Conservation (phyloP, 2,113 vertebrate species). For the Chlorodrepanis virens region DNA sequence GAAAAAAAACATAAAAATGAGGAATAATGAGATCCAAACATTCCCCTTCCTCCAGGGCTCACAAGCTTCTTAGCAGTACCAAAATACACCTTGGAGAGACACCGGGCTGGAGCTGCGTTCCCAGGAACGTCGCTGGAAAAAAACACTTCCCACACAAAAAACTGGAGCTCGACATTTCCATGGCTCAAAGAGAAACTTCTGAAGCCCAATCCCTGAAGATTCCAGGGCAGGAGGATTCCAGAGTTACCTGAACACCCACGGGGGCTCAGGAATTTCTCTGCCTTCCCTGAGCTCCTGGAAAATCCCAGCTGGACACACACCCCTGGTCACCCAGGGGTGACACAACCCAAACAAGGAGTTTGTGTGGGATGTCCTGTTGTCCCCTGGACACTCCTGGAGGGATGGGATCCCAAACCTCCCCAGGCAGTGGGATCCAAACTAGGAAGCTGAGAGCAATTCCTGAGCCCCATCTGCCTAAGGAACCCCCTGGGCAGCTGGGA, state of each 20-base stretch:
- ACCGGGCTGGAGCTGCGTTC: background rate
- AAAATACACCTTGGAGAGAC: background rate
- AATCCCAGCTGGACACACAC: background rate
- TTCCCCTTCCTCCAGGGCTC: background rate
- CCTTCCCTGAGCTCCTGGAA: background rate
- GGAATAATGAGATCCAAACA: background rate
- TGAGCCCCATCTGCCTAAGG: background rate
- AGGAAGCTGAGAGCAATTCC: background rate
- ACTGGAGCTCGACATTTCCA: background rate
- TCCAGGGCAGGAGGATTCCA: background rate
- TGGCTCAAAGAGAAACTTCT: background rate
- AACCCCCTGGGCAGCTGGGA: background rate
- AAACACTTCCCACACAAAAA: background rate
- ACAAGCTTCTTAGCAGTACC: background rate
- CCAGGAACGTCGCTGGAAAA: background rate
- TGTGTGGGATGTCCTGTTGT: background rate
- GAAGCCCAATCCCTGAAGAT: accelerated
- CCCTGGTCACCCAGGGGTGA: too few relatives aligned
- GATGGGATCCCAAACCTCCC: background rate
- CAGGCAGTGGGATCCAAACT: background rate
- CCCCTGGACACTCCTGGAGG: background rate
- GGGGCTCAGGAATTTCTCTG: background rate
- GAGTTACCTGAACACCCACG: background rate
- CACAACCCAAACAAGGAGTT: background rate
- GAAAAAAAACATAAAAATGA: background rate